phyloP scores from a whole-genome alignment of 2,888 invertebrate species.

The Byasa hedistus region DNA sequence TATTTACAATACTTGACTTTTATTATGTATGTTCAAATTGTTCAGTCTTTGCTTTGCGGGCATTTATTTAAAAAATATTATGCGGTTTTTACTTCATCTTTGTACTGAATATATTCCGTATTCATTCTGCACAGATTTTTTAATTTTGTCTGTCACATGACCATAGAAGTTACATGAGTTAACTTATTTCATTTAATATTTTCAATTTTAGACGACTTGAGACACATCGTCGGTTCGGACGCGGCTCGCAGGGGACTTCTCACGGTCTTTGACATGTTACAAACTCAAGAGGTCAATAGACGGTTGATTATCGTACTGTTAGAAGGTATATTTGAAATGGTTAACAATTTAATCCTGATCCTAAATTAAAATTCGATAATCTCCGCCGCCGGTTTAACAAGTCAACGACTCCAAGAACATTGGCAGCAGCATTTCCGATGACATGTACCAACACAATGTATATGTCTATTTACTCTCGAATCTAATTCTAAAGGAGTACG shows the following conservation, averaged over 20 bases:
- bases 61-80: neutral
- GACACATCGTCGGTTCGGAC: conserved; percentile 93
- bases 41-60: too few species aligned
- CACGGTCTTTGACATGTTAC: conserved; percentile 92
- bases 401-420: too few species aligned
- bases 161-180: neutral
- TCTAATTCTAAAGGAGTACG: too few species aligned
- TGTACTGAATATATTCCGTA: neutral
- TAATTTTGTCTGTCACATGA: neutral
- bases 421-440: too few species aligned
- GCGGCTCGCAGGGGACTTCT: conserved; percentile 90
- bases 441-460: too few species aligned
- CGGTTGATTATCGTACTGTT: conserved; percentile 90
- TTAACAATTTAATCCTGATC: too few species aligned
- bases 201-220: conserved; percentile 86
- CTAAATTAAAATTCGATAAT: too few species aligned
- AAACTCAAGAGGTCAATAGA: conserved; percentile 90
- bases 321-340: conserved; percentile 80
- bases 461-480: too few species aligned
- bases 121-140: neutral
- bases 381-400: too few species aligned
- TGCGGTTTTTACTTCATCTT: neutral
- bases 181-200: neutral
- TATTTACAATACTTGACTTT: too few species aligned
- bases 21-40: too few species aligned